A percentile compares a stretch with the other conserved stretches of the same genome.
These are phyloP conservation scores for Bursaphelenchus okinawaensis DNA, from an alignment of 2,888 invertebrate genomes.

Conservation along the genomic window DNA sequence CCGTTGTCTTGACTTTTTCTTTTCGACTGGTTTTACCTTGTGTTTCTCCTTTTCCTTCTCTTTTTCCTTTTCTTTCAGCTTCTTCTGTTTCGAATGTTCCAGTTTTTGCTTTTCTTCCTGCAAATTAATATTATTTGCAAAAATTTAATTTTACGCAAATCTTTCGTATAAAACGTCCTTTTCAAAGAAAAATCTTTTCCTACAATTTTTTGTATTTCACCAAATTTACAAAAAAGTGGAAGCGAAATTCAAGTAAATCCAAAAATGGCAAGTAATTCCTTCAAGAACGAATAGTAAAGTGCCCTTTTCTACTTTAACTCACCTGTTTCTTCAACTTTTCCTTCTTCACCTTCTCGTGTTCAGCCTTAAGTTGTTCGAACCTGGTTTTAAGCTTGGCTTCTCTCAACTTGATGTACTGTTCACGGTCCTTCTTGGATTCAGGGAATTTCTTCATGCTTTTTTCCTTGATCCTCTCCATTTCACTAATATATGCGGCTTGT, in stretches of 20 bases:
- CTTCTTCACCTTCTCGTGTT: not conserved
- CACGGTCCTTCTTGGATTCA: not conserved
- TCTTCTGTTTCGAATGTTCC: constrained; percentile 13
- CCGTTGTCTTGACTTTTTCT: not conserved
- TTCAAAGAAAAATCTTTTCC: too few relatives aligned
- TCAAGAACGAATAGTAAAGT: too few relatives aligned
- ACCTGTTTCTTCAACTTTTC: constrained; percentile 7
- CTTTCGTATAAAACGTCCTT: not conserved
- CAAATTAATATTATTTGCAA: not conserved
- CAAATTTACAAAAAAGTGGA: too few relatives aligned
- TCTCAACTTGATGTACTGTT: not conserved
- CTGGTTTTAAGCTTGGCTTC: not conserved
- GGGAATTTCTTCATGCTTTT: not conserved
- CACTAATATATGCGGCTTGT: not conserved
- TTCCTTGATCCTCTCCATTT: not conserved
- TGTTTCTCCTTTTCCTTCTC: constrained; percentile 20
- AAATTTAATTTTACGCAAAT: too few relatives aligned
- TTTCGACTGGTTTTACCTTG: constrained; percentile 1
- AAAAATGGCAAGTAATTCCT: too few relatives aligned
- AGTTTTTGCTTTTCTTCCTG: constrained; percentile 10
- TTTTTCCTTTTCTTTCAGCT: constrained; percentile 23
- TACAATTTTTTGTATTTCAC: too few relatives aligned
- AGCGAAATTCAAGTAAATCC: too few relatives aligned
- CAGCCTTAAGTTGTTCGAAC: not conserved
- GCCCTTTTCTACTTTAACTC: too few relatives aligned